Base-by-base conservation (phyloP, 1,140 invertebrate species). In the Zaprionus inermis region DNA sequence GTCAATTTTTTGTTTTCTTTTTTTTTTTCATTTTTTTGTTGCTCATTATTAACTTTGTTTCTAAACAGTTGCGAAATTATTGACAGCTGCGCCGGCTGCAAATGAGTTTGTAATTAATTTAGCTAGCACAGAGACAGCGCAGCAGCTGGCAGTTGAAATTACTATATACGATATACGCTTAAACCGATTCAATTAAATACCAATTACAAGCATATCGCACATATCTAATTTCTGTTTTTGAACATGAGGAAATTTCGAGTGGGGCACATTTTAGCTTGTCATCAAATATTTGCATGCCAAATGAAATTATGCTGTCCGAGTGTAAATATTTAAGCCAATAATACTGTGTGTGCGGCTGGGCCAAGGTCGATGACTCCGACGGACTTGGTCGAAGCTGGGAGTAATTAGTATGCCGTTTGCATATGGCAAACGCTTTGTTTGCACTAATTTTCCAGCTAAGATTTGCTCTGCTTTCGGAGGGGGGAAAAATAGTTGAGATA, bases 361-460 rank as follows among this genome's bases (percentile, higher is more conserved):
- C 55, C 69, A 78, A 79, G 80, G 76, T 79, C 76, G 73, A 58
- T 76, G 80, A 68, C 61, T 30, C 38, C 10, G 36, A 38, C 57
- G 46, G 44, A 60, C 49, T 41, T n/a, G n/a, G n/a, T n/a, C n/a
- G n/a, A n/a, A n/a, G n/a, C n/a, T n/a, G n/a, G n/a, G 34, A 51
- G 55, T 85, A 85, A 85, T 85, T 85, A 85, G 81, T 86, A 85
- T 81, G 75, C 81, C 75, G 78, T 70, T 86, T 86, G 78, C 81
- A 77, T 81, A 58, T 64, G 52, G 32, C 75, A 78, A 86, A 84
- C 79, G 78, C 84, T 86, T 84, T 84, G 82, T 84, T 84, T 84
- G 81, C 82, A 84, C 82, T 84, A 86, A 86, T 86, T 85, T 81
- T 64, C 58, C 58, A 32, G 24, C 24, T 28, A 63, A 70, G 66